Conservation (phyloP, 1,140 invertebrate genomes). For the Hydropsyche tenuis region DNA sequence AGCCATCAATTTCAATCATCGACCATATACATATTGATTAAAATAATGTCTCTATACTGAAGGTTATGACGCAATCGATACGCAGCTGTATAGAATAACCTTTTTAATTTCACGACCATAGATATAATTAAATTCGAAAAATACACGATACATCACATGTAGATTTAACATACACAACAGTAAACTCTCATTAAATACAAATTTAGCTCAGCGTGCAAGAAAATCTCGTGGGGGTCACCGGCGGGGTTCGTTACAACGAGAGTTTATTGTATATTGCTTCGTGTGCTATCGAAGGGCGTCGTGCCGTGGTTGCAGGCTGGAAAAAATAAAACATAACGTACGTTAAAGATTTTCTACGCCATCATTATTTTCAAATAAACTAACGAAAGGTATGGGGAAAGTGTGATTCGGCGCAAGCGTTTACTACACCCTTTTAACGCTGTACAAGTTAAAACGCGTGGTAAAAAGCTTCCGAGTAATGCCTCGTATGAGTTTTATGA, state of each 20-base stretch:
- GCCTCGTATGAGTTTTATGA: too few species aligned
- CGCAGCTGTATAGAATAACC: too few species aligned
- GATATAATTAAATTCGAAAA: too few species aligned
- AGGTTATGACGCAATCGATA: too few species aligned
- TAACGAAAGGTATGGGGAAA: conserved; percentile 22
- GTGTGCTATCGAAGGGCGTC: background rate
- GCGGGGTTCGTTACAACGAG: background rate
- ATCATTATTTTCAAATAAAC: background rate
- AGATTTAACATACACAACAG: background rate
- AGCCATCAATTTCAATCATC: too few species aligned
- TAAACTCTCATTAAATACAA: conserved; percentile 7
- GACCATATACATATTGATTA: too few species aligned
- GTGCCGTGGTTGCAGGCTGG: too few species aligned
- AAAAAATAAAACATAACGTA: too few species aligned
- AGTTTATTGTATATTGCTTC: conserved; percentile 14
- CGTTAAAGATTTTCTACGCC: too few species aligned
- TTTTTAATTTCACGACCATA: too few species aligned
- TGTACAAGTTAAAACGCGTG: background rate
- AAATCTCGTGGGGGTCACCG: conserved; percentile 2
- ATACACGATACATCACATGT: too few species aligned
- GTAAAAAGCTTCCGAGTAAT: background rate
- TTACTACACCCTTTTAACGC: background rate
- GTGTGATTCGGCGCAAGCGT: conserved; percentile 13
- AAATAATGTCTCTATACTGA: too few species aligned
- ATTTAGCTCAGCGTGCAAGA: background rate